Evolutionary conservation across 2,797 vertebrate genomes (phyloP), one percentile per base, ranked within the genome.

Genomic region (Spinus pinus): DNA sequence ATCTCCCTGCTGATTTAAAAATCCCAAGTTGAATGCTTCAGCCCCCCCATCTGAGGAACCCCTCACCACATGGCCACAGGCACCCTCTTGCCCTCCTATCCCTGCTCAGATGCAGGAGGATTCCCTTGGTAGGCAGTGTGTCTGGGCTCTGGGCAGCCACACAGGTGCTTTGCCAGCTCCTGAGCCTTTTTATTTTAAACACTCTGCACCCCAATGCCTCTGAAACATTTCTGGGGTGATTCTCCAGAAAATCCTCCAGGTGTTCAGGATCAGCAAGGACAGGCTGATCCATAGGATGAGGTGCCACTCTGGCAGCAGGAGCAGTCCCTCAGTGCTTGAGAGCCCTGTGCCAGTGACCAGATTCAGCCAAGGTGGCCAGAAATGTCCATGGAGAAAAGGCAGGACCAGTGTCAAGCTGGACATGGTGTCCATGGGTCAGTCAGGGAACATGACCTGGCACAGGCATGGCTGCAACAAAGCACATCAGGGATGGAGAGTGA

Each of bases 391-490:
- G 42, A 14, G 50, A 41, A 30, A 31, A 64, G 57, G 9, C 25
- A 71, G 0, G 0, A 10, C 18, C 44, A 28, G 3, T 3, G 33
- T 30, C 27, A 22, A 15, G 17, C 25, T 67, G 70, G 23, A 16
- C 15, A 14, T 27, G 11, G 37, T 65, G 39, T 42, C 42, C 19
- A 4, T 25, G 35, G 58, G 18, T 80, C 77, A 73, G 1, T 22
- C 50, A 69, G 33, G 41, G 41, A 53, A 15, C 23, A 1, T 19
- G 31, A 17, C 23, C 58, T 79, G 77, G 49, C 41, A 58, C 18
- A 33, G 73, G 10, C 42, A 41, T 12, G 41, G 33, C 41, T 74
- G 49, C 46, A 53, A 2, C 37, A 24, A 17, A 37, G 6, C 5
- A 2, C 23, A 41, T 11, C 49, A 81, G 42, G 24, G 46, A 35